These are phyloP conservation scores for Imbricaverruca yamaguchii DNA, from an alignment of 2,888 invertebrate species.

Conservation along the genomic window DNA sequence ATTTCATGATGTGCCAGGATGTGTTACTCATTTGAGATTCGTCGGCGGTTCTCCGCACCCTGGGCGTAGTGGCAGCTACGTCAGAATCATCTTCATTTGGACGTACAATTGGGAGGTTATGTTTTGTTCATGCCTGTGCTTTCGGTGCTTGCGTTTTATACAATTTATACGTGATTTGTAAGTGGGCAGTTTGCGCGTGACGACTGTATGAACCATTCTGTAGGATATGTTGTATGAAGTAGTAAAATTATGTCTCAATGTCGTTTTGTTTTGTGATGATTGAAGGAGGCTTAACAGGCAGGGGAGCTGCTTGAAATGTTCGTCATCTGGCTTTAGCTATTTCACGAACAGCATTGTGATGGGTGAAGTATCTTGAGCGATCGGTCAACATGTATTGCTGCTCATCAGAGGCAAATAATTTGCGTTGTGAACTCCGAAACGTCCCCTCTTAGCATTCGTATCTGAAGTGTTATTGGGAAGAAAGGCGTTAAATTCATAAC, in stretches of 20 bases:
- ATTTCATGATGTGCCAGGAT: background rate
- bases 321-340: too few species aligned
- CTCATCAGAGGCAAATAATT: too few species aligned
- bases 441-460: too few species aligned
- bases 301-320: too few species aligned
- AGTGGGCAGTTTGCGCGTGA: background rate
- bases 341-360: too few species aligned
- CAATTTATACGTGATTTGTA: constrained; percentile 21
- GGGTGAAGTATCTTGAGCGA: too few species aligned
- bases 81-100: background rate
- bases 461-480: too few species aligned
- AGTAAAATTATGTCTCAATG: constrained; percentile 20
- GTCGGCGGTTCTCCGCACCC: background rate
- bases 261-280: too few species aligned
- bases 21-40: background rate
- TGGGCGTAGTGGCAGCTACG: background rate
- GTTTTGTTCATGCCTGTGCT: constrained; percentile 20
- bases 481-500: too few species aligned
- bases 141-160: constrained; percentile 20
- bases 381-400: too few species aligned
- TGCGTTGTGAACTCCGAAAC: too few species aligned
- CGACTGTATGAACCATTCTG: background rate
- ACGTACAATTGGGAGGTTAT: constrained; percentile 17
- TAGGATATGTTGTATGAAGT: constrained; percentile 21
- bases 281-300: too few species aligned